phyloP scores from a whole-genome alignment of 2,888 invertebrate species.

The Mythimna ferrago region DNA sequence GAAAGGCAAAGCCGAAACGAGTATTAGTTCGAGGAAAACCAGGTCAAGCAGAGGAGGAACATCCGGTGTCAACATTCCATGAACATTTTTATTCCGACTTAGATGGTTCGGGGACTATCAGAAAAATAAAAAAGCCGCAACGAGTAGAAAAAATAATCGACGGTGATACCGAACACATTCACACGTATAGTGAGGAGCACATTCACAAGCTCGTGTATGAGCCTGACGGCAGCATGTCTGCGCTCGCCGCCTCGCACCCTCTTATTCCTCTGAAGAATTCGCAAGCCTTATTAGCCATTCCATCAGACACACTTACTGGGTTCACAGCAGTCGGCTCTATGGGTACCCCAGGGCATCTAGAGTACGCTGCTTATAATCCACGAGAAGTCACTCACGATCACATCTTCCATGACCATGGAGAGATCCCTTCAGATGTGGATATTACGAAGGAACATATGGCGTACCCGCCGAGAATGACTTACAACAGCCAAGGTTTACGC shows the following conservation, averaged over 20 bases:
- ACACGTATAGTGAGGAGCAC: constrained; percentile 89
- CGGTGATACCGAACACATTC: constrained; percentile 89
- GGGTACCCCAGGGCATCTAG: constrained; percentile 82
- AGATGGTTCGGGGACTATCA: constrained; percentile 84
- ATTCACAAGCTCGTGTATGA: constrained; percentile 85
- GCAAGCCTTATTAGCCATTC: constrained; percentile 75
- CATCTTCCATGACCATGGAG: constrained; percentile 88
- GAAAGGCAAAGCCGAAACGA: constrained; percentile 83
- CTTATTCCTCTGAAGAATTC: constrained; percentile 78
- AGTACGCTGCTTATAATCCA: constrained; percentile 86
- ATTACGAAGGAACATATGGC: constrained; percentile 78
- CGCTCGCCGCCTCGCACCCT: constrained; percentile 72
- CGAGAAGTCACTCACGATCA: constrained; percentile 89
- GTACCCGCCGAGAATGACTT: constrained; percentile 81
- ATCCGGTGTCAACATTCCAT: constrained; percentile 84
- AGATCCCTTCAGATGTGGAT: constrained; percentile 81
- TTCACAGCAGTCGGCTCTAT: constrained; percentile 78
- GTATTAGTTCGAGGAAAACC: constrained; percentile 75
- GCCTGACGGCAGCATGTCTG: constrained; percentile 76
- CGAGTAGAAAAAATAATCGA: constrained; percentile 89
- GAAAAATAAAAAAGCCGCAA: constrained; percentile 86
- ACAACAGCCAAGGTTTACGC: constrained; percentile 82
- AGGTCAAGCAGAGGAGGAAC: constrained; percentile 79
- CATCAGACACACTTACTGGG: constrained; percentile 74
- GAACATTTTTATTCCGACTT: constrained; percentile 88